Evolutionary conservation across 2,797 vertebrate species (phyloP).

Genomic region (Austrolebias charrua): DNA sequence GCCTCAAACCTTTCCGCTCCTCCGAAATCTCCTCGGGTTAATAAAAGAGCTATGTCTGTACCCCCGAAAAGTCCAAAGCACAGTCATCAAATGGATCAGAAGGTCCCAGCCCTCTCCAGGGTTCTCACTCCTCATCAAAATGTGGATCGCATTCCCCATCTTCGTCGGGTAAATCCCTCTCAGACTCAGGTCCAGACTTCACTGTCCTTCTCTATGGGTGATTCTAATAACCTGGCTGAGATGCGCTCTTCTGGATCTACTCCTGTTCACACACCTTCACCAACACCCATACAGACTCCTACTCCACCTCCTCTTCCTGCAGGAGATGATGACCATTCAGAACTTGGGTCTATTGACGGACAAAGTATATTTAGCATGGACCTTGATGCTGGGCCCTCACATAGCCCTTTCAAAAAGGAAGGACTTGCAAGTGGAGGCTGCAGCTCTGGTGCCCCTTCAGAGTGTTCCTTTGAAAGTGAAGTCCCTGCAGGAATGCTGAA

Average conservation of each 20-base stretch:
- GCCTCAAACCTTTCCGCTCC: conserved; percentile 57
- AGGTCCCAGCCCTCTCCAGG: conserved; percentile 78
- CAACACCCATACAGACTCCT: conserved; percentile 37
- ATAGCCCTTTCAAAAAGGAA: conserved; percentile 57
- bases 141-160: conserved; percentile 88
- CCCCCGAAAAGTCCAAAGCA: conserved; percentile 87
- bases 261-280: conserved; percentile 45
- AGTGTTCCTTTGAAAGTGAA: conserved; percentile 84
- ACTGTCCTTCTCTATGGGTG: conserved; percentile 86
- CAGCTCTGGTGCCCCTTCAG: conserved; percentile 83
- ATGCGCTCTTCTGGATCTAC: conserved; percentile 53
- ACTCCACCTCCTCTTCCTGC: conserved; percentile 34
- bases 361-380: conserved; percentile 79
- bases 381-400: conserved; percentile 63
- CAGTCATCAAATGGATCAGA: conserved; percentile 77
- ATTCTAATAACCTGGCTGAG: conserved; percentile 55
- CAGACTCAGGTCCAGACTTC: conserved; percentile 86
- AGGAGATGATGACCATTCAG: conserved; percentile 69
- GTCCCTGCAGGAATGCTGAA: conserved; percentile 65
- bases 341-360: conserved; percentile 72
- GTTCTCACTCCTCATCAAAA: conserved; percentile 83
- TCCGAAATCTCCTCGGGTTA: conserved; percentile 79
- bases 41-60: conserved; percentile 79
- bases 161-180: conserved; percentile 84
- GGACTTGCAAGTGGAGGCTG: conserved; percentile 56